These are phyloP conservation scores for Leptodirus hochenwartii DNA, from an alignment of 2,888 invertebrate genomes.

Conservation along the genomic window DNA sequence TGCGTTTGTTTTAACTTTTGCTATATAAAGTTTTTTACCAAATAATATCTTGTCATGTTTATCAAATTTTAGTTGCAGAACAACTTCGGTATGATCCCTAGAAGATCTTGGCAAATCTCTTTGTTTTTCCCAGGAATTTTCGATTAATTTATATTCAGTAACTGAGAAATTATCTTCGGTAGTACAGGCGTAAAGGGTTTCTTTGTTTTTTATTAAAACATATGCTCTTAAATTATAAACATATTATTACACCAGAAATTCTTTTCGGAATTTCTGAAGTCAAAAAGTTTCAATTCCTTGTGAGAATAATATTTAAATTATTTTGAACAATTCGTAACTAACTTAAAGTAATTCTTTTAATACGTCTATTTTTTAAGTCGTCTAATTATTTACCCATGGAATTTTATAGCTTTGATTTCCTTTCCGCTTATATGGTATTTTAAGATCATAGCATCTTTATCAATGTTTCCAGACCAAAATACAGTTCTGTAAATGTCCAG, in stretches of 20 bases:
- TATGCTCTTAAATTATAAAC: too few relatives aligned
- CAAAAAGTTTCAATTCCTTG: too few relatives aligned
- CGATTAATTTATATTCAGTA: conserved; percentile 27
- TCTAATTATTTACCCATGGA: conserved; percentile 29
- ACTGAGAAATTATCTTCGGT: conserved; percentile 39
- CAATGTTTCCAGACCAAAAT: conserved; percentile 69
- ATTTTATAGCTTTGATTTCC: conserved; percentile 36
- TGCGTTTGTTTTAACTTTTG: conserved; percentile 1
- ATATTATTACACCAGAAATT: conserved; percentile 39
- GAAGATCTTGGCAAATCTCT: conserved; percentile 43
- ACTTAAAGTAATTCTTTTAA: too few relatives aligned
- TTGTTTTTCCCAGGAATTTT: conserved; percentile 40
- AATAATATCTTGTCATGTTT: conserved; percentile 63
- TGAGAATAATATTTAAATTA: too few relatives aligned
- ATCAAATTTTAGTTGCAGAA: conserved; percentile 69
- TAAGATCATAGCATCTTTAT: conserved; percentile 51
- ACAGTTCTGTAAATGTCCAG: conserved; percentile 49
- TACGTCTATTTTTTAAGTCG: too few relatives aligned
- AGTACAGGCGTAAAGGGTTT: conserved; percentile 49
- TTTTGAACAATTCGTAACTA: too few relatives aligned
- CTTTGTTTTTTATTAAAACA: conserved; percentile 48
- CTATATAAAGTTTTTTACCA: conserved; percentile 29
- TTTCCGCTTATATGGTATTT: conserved; percentile 37
- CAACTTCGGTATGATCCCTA: conserved; percentile 54
- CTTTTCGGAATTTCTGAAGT: conserved; percentile 4